Base-by-base conservation (phyloP, 2,888 invertebrate genomes). In the Clunio marinus region DNA sequence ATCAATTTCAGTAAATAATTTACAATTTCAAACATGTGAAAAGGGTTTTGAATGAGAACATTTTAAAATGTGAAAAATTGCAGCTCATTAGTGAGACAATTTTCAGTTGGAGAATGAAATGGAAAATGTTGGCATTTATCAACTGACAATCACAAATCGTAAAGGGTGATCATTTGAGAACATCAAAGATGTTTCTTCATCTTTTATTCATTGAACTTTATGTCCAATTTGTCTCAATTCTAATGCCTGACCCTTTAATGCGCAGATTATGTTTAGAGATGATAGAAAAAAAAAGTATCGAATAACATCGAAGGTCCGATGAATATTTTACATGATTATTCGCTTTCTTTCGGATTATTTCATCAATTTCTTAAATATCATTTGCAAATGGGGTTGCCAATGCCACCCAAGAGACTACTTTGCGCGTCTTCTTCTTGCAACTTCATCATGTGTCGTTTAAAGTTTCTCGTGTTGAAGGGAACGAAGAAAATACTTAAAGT, bases 161-260 rank as follows among this genome's bases (percentile, higher is more conserved):
- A 10, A 8, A 13, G 37, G 51, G 51, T 51, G 51, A 51, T 51
- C 51, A 51, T 51, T 51, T 51, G 51, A 22, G 17, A 51, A 51
- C 51, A 51, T 51, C 22, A 51, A 51, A 22, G 22, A 41, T n/a
- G n/a, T n/a, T n/a, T n/a, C n/a, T n/a, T 55, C 1, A 37, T 17
- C 13, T 60, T 32, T 46, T 63, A 46, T 63, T 32, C n/a, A 45
- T 46, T 63, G n/a, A 28, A 63, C 45, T 63, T 62, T 41, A 63
- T 63, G 63, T 63, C 46, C 63, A 63, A 63, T 63, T 63, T 63
- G 46, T 63, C 46, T 63, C 63, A 63, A 63, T 63, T 45, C 41
- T 25, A 27, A 45, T 27, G 45, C 25, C 1, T 22, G 28, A 58
- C 27, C 27, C 27, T 22, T 27, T 28, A n/a, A 58, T 17, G n/a